Evolutionary conservation across 2,888 invertebrate genomes (phyloP).

Genomic region (Drosophila vallismaia): DNA sequence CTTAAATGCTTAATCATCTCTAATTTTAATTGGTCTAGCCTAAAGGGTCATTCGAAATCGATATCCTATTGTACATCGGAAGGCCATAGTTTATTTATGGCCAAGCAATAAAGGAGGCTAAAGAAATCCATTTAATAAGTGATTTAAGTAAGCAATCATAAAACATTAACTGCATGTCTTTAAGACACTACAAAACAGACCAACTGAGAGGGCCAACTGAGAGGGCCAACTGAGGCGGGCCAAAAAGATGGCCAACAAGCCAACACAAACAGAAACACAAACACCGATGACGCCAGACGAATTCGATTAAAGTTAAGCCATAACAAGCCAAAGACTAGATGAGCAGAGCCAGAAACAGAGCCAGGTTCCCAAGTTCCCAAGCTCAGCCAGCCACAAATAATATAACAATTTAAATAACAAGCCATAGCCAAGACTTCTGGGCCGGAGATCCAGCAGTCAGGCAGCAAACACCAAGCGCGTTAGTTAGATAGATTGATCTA

Average conservation of each 20-base stretch:
- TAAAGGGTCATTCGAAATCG: constrained; percentile 8
- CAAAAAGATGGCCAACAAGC: constrained; percentile 12
- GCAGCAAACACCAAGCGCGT: constrained; percentile 77
- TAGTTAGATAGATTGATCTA: constrained; percentile 79
- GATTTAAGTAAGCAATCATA: constrained; percentile 61
- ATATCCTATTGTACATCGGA: constrained; percentile 12
- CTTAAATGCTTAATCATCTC: neutral
- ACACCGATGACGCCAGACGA: constrained; percentile 55
- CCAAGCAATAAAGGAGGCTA: constrained; percentile 31
- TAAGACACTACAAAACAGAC: constrained; percentile 48
- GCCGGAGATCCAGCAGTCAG: neutral
- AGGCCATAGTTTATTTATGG: constrained; percentile 31
- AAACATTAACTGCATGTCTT: constrained; percentile 52
- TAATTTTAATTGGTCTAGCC: constrained; percentile 10
- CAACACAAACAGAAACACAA: neutral
- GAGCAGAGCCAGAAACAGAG: constrained; percentile 16
- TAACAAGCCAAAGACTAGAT: constrained; percentile 50
- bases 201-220: constrained; percentile 45
- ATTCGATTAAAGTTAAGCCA: constrained; percentile 75
- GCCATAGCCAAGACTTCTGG: constrained; percentile 51
- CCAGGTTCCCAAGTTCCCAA: constrained; percentile 61
- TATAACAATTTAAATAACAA: constrained; percentile 79
- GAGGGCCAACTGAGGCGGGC: constrained; percentile 40
- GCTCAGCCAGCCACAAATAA: constrained; percentile 72
- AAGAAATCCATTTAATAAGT: constrained; percentile 58